Evolutionary conservation across 2,113 vertebrate species (phyloP).

Genomic region (Pedionomus torquatus): DNA sequence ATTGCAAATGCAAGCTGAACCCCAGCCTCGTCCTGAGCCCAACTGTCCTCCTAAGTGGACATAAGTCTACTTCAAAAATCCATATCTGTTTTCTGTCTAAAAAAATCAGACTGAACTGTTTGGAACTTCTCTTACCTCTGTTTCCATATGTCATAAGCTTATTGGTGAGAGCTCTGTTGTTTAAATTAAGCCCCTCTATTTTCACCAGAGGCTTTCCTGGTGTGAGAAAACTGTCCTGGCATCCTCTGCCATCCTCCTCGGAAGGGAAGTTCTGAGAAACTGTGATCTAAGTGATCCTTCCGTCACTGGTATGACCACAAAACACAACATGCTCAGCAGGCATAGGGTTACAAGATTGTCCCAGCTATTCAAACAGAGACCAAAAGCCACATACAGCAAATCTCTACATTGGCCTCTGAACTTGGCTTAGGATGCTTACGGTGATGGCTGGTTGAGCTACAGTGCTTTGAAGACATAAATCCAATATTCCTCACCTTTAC

Average conservation of each 20-base stretch:
- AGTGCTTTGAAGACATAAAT: not conserved
- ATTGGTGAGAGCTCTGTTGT: not conserved
- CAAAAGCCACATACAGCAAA: not conserved
- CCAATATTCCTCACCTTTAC: accelerated
- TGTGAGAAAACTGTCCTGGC: not conserved
- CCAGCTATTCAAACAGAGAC: not conserved
- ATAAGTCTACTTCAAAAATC: not conserved
- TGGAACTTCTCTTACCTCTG: not conserved
- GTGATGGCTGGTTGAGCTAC: not conserved
- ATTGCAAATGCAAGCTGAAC: not conserved
- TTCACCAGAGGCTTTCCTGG: not conserved
- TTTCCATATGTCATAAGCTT: not conserved
- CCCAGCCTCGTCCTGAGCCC: not conserved
- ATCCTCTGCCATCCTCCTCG: not conserved
- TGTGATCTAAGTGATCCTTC: not conserved
- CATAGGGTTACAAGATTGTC: not conserved
- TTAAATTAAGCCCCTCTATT: not conserved
- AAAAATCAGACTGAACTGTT: not conserved
- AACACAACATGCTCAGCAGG: not conserved
- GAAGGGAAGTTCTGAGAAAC: not conserved
- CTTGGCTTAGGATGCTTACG: not conserved
- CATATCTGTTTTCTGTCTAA: not conserved
- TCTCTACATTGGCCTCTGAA: not conserved
- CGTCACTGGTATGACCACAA: not conserved
- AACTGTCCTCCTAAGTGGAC: not conserved